Conservation (phyloP, 2,888 invertebrate species). For the Acronicta alni region DNA sequence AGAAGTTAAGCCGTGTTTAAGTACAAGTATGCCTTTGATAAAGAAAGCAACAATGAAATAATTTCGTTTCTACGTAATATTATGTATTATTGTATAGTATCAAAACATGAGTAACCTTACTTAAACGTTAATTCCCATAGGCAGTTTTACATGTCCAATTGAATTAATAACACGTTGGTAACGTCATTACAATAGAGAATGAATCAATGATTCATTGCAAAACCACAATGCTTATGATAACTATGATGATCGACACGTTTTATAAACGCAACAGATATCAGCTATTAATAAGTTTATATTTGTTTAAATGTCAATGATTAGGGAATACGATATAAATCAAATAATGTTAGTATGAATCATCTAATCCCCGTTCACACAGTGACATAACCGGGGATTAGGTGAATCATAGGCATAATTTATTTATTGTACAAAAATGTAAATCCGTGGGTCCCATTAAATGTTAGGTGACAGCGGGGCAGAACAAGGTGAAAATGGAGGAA, state of each 20-base stretch:
- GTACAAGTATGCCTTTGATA: too few relatives aligned
- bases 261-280: slow-evolving; percentile 13
- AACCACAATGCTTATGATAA: slow-evolving; percentile 3
- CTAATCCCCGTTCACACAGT: neutral
- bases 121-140: neutral
- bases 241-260: neutral
- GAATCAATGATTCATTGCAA: neutral
- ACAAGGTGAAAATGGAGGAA: too few relatives aligned
- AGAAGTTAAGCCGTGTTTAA: too few relatives aligned
- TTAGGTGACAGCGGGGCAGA: too few relatives aligned
- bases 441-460: too few relatives aligned
- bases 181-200: slow-evolving; percentile 3
- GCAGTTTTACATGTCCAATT: neutral
- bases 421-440: too few relatives aligned
- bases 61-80: too few relatives aligned
- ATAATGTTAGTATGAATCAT: slow-evolving; percentile 2
- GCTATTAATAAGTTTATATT: slow-evolving; percentile 27
- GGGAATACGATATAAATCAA: slow-evolving; percentile 3
- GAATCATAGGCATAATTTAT: too few relatives aligned
- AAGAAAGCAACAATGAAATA: too few relatives aligned
- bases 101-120: too few relatives aligned
- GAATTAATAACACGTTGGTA: neutral
- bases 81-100: too few relatives aligned
- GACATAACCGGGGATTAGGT: too few relatives aligned
- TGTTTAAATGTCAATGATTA: slow-evolving; percentile 9